Evolutionary conservation across 2,113 vertebrate species (phyloP).

Genomic region (Misgurnus mizolepis): DNA sequence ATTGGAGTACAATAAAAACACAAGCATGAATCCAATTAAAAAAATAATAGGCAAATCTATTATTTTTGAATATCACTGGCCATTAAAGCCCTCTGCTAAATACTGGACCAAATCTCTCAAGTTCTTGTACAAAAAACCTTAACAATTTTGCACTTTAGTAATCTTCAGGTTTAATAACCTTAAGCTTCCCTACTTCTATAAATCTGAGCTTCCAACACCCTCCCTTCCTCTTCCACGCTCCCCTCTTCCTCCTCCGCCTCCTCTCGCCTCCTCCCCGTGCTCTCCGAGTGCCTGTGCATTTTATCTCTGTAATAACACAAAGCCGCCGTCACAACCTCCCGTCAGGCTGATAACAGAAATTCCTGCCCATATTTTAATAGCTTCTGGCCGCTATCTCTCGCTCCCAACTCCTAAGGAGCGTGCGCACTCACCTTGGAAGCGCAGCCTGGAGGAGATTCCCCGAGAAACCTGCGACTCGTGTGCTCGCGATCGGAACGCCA

Average conservation of each 20-base stretch:
- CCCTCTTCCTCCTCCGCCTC: constrained; percentile 45
- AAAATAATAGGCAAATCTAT: constrained; percentile 62
- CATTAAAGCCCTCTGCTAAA: constrained; percentile 75
- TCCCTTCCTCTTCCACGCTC: constrained; percentile 57
- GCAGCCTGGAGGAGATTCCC: constrained; percentile 78
- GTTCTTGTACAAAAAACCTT: constrained; percentile 76
- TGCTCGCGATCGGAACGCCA: constrained; percentile 45
- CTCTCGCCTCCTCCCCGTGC: constrained; percentile 63
- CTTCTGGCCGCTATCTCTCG: constrained; percentile 83
- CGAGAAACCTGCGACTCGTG: constrained; percentile 67
- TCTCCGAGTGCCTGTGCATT: constrained; percentile 74
- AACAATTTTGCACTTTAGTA: constrained; percentile 84
- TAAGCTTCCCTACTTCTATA: constrained; percentile 80
- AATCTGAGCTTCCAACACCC: constrained; percentile 78
- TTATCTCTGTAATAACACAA: constrained; percentile 87
- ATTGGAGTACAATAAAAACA: constrained; percentile 54
- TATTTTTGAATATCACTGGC: constrained; percentile 70
- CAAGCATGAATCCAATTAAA: constrained; percentile 45
- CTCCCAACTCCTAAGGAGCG: constrained; percentile 79
- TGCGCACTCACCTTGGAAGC: constrained; percentile 81
- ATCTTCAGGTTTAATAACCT: constrained; percentile 85
- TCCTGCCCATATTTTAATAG: constrained; percentile 86
- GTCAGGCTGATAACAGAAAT: constrained; percentile 74
- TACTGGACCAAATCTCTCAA: constrained; percentile 78
- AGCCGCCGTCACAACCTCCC: constrained; percentile 74